These are phyloP conservation scores for Odontocolon sp. DNA, from an alignment of 2,888 invertebrate species.

Conservation along the genomic window DNA sequence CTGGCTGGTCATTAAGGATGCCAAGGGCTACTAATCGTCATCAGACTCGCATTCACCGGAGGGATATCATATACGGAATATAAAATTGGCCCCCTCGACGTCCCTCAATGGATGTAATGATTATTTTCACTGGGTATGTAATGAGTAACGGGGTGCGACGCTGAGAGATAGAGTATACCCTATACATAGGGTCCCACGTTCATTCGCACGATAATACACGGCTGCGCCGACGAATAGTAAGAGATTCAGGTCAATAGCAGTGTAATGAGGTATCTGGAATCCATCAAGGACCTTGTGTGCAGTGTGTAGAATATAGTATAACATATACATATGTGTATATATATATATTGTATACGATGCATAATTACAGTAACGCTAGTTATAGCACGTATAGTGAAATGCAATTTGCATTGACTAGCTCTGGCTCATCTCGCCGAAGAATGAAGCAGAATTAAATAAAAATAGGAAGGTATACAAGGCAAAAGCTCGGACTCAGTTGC, in stretches of 20 bases:
- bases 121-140: constrained; percentile 74
- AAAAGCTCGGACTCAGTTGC: background rate
- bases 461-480: background rate
- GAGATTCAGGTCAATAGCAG: constrained; percentile 76
- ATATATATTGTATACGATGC: background rate
- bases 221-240: constrained; percentile 71
- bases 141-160: constrained; percentile 68
- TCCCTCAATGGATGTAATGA: constrained; percentile 75
- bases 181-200: constrained; percentile 21
- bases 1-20: constrained; percentile 65
- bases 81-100: constrained; percentile 71
- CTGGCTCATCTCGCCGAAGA: constrained; percentile 1
- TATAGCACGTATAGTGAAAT: constrained; percentile 47
- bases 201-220: constrained; percentile 54
- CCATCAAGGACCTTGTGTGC: constrained; percentile 63
- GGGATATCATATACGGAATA: constrained; percentile 67
- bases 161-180: constrained; percentile 42
- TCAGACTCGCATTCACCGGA: constrained; percentile 75
- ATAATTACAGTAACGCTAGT: constrained; percentile 47
- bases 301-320: background rate
- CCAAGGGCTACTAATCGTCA: constrained; percentile 76
- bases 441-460: background rate
- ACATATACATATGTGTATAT: background rate
- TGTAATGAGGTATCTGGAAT: constrained; percentile 73
- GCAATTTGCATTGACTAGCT: constrained; percentile 44